These are phyloP conservation scores for Prinia subflava DNA, from an alignment of 2,113 vertebrate species.

Conservation along the genomic window DNA sequence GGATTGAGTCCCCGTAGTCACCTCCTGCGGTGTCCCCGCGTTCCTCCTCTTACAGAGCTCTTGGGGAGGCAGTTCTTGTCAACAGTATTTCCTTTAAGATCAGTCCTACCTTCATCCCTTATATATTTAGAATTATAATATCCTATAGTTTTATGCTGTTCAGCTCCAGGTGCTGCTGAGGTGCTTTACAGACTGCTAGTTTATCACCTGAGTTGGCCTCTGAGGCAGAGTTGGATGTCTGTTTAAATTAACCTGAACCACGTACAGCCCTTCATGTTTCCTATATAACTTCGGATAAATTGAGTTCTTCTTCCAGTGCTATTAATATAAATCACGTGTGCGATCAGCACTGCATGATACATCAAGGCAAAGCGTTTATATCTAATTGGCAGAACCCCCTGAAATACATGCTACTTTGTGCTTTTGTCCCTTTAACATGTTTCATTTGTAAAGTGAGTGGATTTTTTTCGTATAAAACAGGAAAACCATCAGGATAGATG, in stretches of 20 bases:
- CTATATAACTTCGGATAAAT: neutral
- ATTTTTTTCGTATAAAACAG: accelerated
- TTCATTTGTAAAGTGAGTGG: neutral
- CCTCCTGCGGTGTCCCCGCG: accelerated
- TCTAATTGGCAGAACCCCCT: neutral
- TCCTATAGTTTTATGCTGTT: neutral
- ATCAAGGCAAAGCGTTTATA: neutral
- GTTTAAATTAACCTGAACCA: neutral
- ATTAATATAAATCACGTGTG: neutral
- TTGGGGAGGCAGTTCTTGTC: neutral
- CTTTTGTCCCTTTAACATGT: neutral
- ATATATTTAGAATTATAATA: neutral
- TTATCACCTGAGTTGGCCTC: neutral
- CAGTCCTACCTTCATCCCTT: neutral
- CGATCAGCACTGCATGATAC: neutral
- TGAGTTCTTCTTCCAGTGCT: neutral
- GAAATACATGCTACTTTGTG: neutral
- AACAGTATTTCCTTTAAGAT: neutral
- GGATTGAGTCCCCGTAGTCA: neutral
- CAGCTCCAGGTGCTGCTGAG: neutral
- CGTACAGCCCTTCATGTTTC: accelerated
- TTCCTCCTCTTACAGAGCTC: neutral
- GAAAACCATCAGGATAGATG: neutral
- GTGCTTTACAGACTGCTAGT: neutral
- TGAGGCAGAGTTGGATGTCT: neutral